Evolutionary conservation across 2,113 vertebrate genomes (phyloP).

Genomic region (Aegypius monachus): DNA sequence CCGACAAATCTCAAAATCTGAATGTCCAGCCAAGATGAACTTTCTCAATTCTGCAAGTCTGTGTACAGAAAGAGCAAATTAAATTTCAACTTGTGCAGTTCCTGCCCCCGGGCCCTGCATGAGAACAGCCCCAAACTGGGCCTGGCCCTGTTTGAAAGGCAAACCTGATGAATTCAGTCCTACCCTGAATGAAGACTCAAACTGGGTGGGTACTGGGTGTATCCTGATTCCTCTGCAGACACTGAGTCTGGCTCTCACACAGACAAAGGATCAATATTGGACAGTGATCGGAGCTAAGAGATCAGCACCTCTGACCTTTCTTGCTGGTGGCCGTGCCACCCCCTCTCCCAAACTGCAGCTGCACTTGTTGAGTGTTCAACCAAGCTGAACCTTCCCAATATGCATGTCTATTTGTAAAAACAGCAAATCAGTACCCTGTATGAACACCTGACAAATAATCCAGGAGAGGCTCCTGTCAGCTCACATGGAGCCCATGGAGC

Average conservation of each 20-base stretch:
- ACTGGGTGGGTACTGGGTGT: background rate
- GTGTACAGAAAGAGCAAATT: background rate
- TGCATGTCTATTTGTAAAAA: fast-evolving
- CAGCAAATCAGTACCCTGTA: no score
- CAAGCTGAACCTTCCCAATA: background rate
- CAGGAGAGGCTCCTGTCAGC: background rate
- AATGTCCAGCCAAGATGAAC: background rate
- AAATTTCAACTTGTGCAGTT: background rate
- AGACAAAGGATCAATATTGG: background rate
- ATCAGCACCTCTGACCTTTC: background rate
- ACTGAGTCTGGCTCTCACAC: background rate
- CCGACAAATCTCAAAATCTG: background rate
- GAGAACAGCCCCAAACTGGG: background rate
- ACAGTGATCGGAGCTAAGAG: no score
- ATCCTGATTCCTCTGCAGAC: background rate
- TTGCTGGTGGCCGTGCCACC: background rate
- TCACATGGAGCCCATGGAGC: background rate
- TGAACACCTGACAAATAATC: no score
- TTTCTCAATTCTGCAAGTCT: background rate
- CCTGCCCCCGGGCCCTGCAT: background rate
- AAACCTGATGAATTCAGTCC: background rate
- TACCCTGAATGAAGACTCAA: background rate
- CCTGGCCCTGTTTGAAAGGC: background rate
- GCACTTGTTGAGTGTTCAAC: background rate
- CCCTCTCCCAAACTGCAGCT: background rate